Evolutionary conservation across 2,113 vertebrate genomes (phyloP), one percentile per base, ranked within the genome.

Genomic region (Prolemur simus): DNA sequence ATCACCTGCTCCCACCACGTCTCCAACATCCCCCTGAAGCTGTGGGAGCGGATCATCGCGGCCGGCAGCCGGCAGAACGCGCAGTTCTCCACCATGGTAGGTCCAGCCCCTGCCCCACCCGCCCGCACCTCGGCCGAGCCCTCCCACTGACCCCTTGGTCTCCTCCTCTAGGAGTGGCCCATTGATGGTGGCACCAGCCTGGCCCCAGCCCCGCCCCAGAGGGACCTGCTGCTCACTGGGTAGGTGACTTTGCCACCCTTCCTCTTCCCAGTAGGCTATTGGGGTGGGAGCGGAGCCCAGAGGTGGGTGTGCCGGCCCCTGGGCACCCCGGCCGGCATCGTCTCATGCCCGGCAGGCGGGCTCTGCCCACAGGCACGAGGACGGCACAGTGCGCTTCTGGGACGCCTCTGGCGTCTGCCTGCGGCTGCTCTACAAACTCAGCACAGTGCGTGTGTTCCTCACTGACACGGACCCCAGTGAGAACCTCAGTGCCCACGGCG

Each of bases 1-100:
- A 99, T 99, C 98, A 99, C 99, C 88, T 99, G 99, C 97, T 99
- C 99, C 6, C 99, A 99, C 97, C 99, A 99, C 0, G 99, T 99
- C 96, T 99, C 99, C 92, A 99, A 99, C 98, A 99, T 99, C 90
- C 99, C 99, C 0, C 98, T 99, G 87, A 99, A 99, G 97, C 99
- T 99, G 45, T 99, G 99, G 99, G 99, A 99, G 97, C 98, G 99
- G 56, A 95, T 99, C 87, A 98, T 99, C 1, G 98, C 99, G 0
- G 99, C 99, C 0, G 99, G 99, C 77, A 98, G 98, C 96, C 98
- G 99, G 83, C 99, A 99, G 98, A 99, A 98, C 87, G 97, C 99
- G 0, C 99, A 99, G 96, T 99, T 99, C 98, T 99, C 99, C 0
- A 98, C 95, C 93, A 99, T 99, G 99, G 99, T 99, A 98, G 6